Evolutionary conservation across 2,888 invertebrate species (phyloP).

Genomic region (Metallyticus violacea): DNA sequence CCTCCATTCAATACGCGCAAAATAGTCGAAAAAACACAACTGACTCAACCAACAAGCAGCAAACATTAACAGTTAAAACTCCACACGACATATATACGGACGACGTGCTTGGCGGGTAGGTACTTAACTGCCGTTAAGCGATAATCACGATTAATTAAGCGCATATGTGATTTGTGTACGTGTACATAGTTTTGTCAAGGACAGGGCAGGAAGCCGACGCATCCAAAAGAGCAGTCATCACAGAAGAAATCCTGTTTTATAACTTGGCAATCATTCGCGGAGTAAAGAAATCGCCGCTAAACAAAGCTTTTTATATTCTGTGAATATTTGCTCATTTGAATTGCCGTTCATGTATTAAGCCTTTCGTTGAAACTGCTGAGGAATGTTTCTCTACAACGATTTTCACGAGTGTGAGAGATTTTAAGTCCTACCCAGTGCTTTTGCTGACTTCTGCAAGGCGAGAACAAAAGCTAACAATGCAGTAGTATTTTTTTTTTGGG

Average conservation of each 20-base stretch:
- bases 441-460: background rate
- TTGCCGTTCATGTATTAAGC: background rate
- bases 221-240: too few relatives aligned
- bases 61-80: slow-evolving; percentile 25
- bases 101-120: slow-evolving; percentile 16
- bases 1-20: slow-evolving; percentile 21
- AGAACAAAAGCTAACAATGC: background rate
- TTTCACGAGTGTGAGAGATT: background rate
- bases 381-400: background rate
- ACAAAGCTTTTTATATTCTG: too few relatives aligned
- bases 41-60: slow-evolving; percentile 25
- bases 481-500: background rate
- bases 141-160: slow-evolving; percentile 5
- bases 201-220: background rate
- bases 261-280: background rate
- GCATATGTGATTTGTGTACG: background rate
- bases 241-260: background rate
- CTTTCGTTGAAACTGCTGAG: background rate
- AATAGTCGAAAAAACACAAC: slow-evolving; percentile 25
- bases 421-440: background rate
- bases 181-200: background rate
- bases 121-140: background rate
- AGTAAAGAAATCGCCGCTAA: too few relatives aligned
- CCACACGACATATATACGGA: slow-evolving; percentile 11
- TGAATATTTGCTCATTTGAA: background rate